Conservation (phyloP, 2,888 invertebrate species). For the Coelinius sp. region DNA sequence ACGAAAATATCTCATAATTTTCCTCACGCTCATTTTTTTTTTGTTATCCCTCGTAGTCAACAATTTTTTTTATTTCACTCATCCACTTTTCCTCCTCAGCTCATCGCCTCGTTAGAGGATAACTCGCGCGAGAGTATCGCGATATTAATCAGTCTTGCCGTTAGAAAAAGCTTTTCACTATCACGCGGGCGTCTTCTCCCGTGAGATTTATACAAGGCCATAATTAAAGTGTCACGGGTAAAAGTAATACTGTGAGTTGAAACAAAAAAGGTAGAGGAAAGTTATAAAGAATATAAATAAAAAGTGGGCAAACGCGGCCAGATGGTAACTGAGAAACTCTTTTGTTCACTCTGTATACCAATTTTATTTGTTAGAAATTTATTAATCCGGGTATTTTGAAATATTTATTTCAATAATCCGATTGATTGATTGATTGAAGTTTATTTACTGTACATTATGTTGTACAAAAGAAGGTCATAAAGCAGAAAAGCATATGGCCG, state of each 20-base stretch:
- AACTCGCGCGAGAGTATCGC: slow-evolving; percentile 37
- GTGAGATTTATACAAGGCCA: slow-evolving; percentile 63
- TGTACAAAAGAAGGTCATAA: no score
- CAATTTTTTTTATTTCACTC: background rate
- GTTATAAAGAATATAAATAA: slow-evolving; percentile 31
- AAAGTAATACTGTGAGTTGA: slow-evolving; percentile 62
- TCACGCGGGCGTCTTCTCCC: slow-evolving; percentile 39
- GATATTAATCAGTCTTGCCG: slow-evolving; percentile 37
- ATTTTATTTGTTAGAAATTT: slow-evolving; percentile 60
- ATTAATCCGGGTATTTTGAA: slow-evolving; percentile 58
- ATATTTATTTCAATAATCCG: background rate
- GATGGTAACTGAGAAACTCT: slow-evolving; percentile 18
- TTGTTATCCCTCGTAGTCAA: background rate
- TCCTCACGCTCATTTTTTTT: background rate
- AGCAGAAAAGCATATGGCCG: no score
- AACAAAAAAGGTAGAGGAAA: slow-evolving; percentile 55
- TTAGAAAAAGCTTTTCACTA: slow-evolving; percentile 40
- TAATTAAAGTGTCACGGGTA: slow-evolving; percentile 68
- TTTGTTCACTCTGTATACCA: slow-evolving; percentile 36
- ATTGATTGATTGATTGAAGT: no score
- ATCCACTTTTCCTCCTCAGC: slow-evolving; percentile 10
- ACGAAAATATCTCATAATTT: background rate
- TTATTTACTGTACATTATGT: no score
- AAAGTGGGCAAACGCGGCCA: slow-evolving; percentile 36
- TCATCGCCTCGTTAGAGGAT: slow-evolving; percentile 37